These are phyloP conservation scores for Panagrolaimus sp. DNA, from an alignment of 1,140 invertebrate genomes.

Conservation along the genomic window DNA sequence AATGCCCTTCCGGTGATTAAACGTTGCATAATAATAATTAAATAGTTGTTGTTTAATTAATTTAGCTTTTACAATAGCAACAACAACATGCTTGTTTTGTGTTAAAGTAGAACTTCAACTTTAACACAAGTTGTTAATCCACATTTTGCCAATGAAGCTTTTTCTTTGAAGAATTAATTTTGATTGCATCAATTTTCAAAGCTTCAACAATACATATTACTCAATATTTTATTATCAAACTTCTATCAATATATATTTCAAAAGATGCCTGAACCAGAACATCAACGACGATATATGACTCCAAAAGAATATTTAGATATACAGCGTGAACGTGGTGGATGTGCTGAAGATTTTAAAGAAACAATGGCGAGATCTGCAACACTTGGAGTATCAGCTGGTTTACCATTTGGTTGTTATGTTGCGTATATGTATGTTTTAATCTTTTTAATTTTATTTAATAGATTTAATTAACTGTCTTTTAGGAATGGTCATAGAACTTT, in stretches of 20 bases:
- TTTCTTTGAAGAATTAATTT: no score
- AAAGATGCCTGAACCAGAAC: neutral
- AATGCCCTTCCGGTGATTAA: no score
- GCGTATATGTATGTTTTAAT: slow-evolving; percentile 17
- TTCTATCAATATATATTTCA: neutral
- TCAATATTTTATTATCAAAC: neutral
- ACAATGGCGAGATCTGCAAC: neutral
- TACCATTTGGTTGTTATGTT: slow-evolving; percentile 24
- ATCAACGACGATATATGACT: neutral
- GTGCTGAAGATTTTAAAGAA: slow-evolving; percentile 11
- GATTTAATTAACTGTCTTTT: neutral
- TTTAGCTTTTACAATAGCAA: no score
- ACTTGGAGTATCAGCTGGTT: neutral
- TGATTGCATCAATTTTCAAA: no score
- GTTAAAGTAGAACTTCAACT: no score
- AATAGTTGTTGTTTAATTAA: no score
- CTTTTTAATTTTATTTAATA: neutral
- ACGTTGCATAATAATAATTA: no score
- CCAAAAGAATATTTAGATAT: slow-evolving; percentile 15
- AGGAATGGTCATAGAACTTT: slow-evolving; percentile 13
- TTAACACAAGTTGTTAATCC: no score
- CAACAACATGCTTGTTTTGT: no score
- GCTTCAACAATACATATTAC: neutral
- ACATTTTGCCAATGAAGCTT: no score
- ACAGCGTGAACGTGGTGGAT: slow-evolving; percentile 13